A percentile compares a stretch with the other conserved stretches of the same genome.
Evolutionary conservation across 2,888 invertebrate species (phyloP).

Genomic region (Ormyrus labotus): DNA sequence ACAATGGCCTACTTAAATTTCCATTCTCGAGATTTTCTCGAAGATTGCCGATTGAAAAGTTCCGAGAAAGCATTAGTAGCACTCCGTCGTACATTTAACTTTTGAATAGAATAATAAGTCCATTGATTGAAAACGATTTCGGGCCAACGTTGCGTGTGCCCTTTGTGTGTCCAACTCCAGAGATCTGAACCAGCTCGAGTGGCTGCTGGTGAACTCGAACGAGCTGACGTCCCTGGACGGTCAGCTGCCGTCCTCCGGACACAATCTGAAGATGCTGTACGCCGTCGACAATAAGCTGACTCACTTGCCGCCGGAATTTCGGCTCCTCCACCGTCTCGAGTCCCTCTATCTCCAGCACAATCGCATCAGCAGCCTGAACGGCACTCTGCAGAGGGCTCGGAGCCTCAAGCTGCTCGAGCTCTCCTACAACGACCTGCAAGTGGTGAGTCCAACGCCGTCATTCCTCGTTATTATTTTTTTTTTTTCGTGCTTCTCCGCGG

Average conservation of each 20-base stretch:
- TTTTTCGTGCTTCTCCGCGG: no score
- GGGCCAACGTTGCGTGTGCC: no score
- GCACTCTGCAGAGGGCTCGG: slow-evolving; percentile 83
- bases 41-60: no score
- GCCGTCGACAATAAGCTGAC: slow-evolving; percentile 85
- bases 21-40: no score
- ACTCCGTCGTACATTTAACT: no score
- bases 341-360: slow-evolving; percentile 86
- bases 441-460: slow-evolving; percentile 76
- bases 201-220: slow-evolving; percentile 88
- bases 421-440: slow-evolving; percentile 85
- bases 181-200: slow-evolving; percentile 84
- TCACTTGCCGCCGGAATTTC: slow-evolving; percentile 84
- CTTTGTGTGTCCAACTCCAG: slow-evolving; percentile 61
- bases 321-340: slow-evolving; percentile 82
- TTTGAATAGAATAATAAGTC: no score
- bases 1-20: no score
- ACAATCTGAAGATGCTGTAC: slow-evolving; percentile 83
- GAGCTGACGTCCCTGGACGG: slow-evolving; percentile 85
- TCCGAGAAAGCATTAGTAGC: no score
- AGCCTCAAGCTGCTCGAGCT: slow-evolving; percentile 82
- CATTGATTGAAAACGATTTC: no score
- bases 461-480: not conserved
- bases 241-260: slow-evolving; percentile 84
- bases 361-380: slow-evolving; percentile 83